Percentiles rank a stretch among this genome's conserved stretches.
Conservation (phyloP, 2,888 invertebrate species). For the Drosophila planitibia region DNA sequence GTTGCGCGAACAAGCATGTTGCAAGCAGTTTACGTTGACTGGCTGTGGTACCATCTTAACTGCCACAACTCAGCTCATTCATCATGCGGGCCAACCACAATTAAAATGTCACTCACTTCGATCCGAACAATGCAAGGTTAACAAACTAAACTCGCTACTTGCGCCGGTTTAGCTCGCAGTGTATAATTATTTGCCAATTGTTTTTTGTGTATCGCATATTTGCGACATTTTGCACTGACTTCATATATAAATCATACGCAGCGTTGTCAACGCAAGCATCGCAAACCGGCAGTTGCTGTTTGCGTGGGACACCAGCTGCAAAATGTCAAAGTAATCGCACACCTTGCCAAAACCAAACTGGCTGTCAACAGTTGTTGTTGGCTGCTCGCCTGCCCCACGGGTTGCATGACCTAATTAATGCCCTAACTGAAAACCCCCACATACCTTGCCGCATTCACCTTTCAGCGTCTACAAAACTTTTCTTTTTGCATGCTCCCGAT, state of each 20-base stretch:
- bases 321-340: constrained; percentile 59
- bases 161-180: constrained; percentile 53
- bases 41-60: constrained; percentile 26
- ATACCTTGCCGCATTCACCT: neutral
- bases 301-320: constrained; percentile 61
- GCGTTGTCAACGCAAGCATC: constrained; percentile 56
- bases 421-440: constrained; percentile 16
- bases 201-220: constrained; percentile 36
- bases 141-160: constrained; percentile 15
- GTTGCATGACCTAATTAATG: constrained; percentile 74
- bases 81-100: constrained; percentile 54
- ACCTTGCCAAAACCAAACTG: constrained; percentile 56
- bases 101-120: constrained; percentile 74
- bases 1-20: constrained; percentile 75
- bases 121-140: constrained; percentile 42
- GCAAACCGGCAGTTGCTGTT: constrained; percentile 28
- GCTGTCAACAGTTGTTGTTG: constrained; percentile 51
- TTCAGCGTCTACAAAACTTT: constrained; percentile 67
- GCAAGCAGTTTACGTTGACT: constrained; percentile 26
- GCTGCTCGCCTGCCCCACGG: constrained; percentile 47
- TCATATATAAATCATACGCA: constrained; percentile 76
- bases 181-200: constrained; percentile 3
- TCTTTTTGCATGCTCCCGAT: constrained; percentile 53
- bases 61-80: constrained; percentile 32
- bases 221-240: constrained; percentile 62